A percentile compares a stretch with the other conserved stretches of the same genome.
phyloP scores from a whole-genome alignment of 1,140 invertebrate species.

The Spodoptera litura region DNA sequence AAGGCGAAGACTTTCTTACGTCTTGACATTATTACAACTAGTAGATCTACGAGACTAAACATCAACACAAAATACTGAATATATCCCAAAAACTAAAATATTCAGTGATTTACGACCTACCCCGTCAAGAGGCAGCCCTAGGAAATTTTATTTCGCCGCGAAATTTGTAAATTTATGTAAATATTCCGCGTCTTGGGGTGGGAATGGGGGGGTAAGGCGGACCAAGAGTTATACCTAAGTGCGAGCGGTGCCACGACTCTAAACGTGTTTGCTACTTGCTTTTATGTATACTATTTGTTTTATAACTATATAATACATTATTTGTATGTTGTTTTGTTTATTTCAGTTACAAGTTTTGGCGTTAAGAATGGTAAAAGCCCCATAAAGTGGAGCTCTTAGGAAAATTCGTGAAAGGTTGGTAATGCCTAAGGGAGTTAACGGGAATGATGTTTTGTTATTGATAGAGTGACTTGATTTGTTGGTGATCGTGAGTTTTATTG shows the following conservation, averaged over 20 bases:
- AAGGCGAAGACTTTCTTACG: too few species aligned
- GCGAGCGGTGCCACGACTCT: constrained; percentile 40
- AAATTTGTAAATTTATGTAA: constrained; percentile 86
- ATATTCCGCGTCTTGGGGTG: constrained; percentile 79
- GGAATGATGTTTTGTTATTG: too few species aligned
- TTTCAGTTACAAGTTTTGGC: background rate
- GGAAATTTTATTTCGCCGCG: constrained; percentile 76
- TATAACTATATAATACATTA: constrained; percentile 12
- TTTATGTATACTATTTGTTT: constrained; percentile 35
- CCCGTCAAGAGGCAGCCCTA: constrained; percentile 39
- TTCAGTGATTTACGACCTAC: background rate
- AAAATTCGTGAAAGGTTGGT: too few species aligned
- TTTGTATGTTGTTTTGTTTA: constrained; percentile 29
- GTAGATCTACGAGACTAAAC: too few species aligned
- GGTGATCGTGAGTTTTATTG: too few species aligned
- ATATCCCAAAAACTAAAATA: too few species aligned
- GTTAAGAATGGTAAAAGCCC: too few species aligned
- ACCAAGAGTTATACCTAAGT: constrained; percentile 57
- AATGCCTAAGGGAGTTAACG: too few species aligned
- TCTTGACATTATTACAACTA: too few species aligned
- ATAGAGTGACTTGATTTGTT: too few species aligned
- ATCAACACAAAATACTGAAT: too few species aligned
- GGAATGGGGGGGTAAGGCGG: constrained; percentile 54
- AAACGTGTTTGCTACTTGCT: constrained; percentile 14
- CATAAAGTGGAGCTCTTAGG: too few species aligned